Conservation (phyloP, 2,797 vertebrate species). For the Hephaestus fuliginosus region DNA sequence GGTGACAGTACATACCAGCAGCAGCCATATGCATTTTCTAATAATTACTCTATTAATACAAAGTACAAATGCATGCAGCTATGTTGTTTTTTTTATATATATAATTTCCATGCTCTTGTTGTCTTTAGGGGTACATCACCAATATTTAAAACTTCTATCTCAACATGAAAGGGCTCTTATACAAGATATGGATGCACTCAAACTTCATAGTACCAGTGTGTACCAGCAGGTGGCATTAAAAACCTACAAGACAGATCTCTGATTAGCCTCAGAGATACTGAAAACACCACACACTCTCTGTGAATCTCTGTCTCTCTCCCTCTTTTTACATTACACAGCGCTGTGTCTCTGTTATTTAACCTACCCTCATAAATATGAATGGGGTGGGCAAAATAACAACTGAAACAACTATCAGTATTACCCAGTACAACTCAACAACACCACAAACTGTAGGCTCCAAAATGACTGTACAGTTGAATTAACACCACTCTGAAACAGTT, state of each 20-base stretch:
- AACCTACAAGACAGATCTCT: constrained; percentile 16
- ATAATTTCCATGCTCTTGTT: not conserved
- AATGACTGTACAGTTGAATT: not conserved
- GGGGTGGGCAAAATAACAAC: not conserved
- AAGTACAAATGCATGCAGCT: not conserved
- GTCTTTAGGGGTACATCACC: not conserved
- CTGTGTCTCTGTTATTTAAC: not conserved
- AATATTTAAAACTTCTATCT: not conserved
- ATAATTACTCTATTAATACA: not conserved
- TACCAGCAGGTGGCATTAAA: constrained; percentile 71
- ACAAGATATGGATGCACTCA: not conserved
- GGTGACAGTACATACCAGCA: constrained; percentile 55
- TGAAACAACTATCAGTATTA: not conserved
- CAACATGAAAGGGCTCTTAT: not conserved
- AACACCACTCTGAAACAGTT: too few species aligned
- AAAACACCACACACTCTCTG: not conserved
- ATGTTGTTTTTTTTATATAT: too few species aligned
- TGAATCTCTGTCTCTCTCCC: not conserved
- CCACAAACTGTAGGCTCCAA: not conserved
- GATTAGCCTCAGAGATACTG: not conserved
- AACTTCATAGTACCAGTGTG: constrained; percentile 12
- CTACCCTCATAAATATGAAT: not conserved
- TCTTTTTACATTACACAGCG: not conserved
- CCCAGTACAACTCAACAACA: not conserved
- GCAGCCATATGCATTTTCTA: not conserved